These are phyloP conservation scores for Litoditis marina DNA, from an alignment of 2,888 invertebrate species.

Conservation along the genomic window DNA sequence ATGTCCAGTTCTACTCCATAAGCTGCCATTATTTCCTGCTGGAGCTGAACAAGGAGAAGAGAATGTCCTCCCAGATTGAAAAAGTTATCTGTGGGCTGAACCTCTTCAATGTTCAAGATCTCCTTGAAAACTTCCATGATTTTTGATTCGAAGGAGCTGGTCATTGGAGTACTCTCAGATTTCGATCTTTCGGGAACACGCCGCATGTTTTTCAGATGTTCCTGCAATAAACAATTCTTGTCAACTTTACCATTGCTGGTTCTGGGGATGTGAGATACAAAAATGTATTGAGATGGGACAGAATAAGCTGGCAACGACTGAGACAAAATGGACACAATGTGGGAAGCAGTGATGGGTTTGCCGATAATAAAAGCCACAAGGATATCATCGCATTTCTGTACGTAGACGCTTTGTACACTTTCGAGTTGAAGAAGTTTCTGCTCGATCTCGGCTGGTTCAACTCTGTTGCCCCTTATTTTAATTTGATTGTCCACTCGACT, in stretches of 20 bases:
- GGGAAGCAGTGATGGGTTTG: neutral
- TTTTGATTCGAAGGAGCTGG: constrained; percentile 25
- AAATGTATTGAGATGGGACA: constrained; percentile 34
- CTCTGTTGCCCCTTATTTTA: constrained; percentile 42
- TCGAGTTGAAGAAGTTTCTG: constrained; percentile 11
- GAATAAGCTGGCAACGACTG: neutral
- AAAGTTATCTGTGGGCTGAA: constrained; percentile 31
- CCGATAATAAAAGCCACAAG: constrained; percentile 35
- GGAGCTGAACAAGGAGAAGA: constrained; percentile 41
- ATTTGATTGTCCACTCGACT: constrained; percentile 46
- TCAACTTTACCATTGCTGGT: constrained; percentile 47
- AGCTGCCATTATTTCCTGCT: constrained; percentile 28
- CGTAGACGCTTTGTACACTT: neutral
- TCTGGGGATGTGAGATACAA: constrained; percentile 32
- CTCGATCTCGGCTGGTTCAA: constrained; percentile 30
- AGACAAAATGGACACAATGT: neutral
- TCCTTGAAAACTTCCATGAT: neutral
- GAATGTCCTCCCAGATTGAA: constrained; percentile 53
- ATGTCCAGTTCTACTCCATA: constrained; percentile 27
- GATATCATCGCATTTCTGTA: constrained; percentile 18
- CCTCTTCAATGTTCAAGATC: constrained; percentile 2
- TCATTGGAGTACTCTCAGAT: constrained; percentile 19
- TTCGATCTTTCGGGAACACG: constrained; percentile 11
- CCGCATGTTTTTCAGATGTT: constrained; percentile 20
- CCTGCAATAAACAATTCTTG: constrained; percentile 30